A percentile compares a stretch with the other conserved stretches of the same genome.
phyloP scores from a whole-genome alignment of 2,888 invertebrate genomes.

The Latrodectus hesperus region DNA sequence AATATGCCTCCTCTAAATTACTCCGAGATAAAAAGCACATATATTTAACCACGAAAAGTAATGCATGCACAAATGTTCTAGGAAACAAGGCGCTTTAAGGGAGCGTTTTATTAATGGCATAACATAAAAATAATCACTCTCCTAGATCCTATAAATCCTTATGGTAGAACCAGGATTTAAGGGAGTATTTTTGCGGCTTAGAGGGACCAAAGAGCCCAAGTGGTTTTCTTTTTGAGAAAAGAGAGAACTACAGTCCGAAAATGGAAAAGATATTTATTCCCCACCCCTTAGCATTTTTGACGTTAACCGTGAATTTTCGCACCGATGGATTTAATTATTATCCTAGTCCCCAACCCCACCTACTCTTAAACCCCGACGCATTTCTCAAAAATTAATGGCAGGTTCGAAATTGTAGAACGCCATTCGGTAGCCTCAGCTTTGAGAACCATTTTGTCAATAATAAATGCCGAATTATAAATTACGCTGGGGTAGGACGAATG shows the following conservation, averaged over 20 bases:
- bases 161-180: not conserved
- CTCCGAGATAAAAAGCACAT: not conserved
- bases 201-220: not conserved
- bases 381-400: conserved; percentile 44
- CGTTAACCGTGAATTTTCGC: conserved; percentile 32
- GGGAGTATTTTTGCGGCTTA: not conserved
- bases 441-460: conserved; percentile 31
- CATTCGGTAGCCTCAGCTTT: conserved; percentile 22
- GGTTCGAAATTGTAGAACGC: not conserved
- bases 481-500: not conserved
- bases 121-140: conserved; percentile 5
- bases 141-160: not conserved
- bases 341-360: not conserved
- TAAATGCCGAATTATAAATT: conserved; percentile 9
- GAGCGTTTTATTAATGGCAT: not conserved
- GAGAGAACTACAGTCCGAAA: not conserved
- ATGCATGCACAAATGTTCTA: not conserved
- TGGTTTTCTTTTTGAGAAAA: not conserved
- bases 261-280: conserved; percentile 16
- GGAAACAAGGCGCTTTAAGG: not conserved
- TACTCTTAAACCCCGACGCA: not conserved
- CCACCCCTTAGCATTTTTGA: not conserved
- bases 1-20: not conserved
- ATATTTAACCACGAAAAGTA: not conserved
- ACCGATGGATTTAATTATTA: conserved; percentile 50